Evolutionary conservation across 2,113 vertebrate species (phyloP).

Genomic region (Scortum barcoo): DNA sequence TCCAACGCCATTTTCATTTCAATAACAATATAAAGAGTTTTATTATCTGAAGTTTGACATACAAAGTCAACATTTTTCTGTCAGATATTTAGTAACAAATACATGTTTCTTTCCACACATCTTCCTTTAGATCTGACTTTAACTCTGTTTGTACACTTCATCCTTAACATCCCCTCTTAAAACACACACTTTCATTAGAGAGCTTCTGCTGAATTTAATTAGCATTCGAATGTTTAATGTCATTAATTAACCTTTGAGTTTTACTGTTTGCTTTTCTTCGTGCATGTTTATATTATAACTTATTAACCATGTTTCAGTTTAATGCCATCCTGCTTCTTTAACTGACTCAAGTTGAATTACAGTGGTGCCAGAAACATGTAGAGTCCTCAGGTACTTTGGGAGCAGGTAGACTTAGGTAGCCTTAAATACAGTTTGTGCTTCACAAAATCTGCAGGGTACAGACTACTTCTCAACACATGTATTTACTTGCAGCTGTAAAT

Average conservation of each 20-base stretch:
- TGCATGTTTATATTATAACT: neutral
- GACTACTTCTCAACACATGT: constrained; percentile 5
- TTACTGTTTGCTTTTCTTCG: neutral
- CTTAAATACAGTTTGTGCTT: constrained; percentile 2
- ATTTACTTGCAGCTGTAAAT: constrained; percentile 8
- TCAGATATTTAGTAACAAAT: neutral
- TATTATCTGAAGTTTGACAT: neutral
- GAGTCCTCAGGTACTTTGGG: neutral
- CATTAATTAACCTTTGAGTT: neutral
- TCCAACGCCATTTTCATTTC: neutral
- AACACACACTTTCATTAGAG: neutral
- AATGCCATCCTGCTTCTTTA: neutral
- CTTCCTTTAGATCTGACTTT: neutral
- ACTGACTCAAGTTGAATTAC: neutral
- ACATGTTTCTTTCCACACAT: neutral
- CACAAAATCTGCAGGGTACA: neutral
- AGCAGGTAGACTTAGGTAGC: neutral
- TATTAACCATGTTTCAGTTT: neutral
- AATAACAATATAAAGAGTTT: neutral
- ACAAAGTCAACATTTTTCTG: neutral
- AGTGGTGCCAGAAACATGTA: neutral
- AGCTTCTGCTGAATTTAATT: neutral
- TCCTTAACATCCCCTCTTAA: neutral
- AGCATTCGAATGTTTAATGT: neutral
- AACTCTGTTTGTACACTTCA: neutral